Base-by-base conservation (phyloP, 2,797 vertebrate species). In the Okamejei kenojei region DNA sequence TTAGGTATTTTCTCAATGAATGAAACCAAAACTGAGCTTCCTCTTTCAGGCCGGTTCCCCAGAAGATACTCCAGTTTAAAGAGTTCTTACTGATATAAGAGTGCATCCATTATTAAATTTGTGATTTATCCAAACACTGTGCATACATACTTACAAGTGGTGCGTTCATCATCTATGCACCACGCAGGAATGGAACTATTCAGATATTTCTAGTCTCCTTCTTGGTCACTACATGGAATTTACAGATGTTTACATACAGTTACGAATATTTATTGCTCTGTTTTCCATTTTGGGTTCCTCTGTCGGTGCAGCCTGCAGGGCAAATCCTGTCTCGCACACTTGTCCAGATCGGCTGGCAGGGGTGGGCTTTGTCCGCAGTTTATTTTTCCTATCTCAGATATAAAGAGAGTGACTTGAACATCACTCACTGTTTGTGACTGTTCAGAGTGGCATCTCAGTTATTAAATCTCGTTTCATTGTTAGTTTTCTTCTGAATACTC, bases 121-220 rank as follows among this genome's bases (percentile, higher is more conserved):
- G 45, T 92, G 90, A 92, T 92, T 92, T 92, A 92, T 74, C 90
- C 90, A 71, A 92, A 54, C 90, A 92, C 71, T 76, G 68, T 76
- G 35, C 35, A 74, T 76, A 92, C 65, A 92, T 76, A 92, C 68
- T 92, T 92, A 92, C 90, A 92, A 92, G 65, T 92, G 71, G 90
- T 76, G 15, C 19, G 54, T 76, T n/a, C 90, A 92, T 74, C 26
- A 76, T 76, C 58, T 45, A 92, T 92, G 90, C 90, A 29, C 45
- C 90, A 88, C 68, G 65, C 68, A n/a, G 73, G 45, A 58, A 92
- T 73, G 17, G 45, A 76, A 76, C 38, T 54, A 74, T 76, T 76
- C 71, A 92, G 71, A 54, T 15, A 10, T 19, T 38, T 63, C 76
- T 23, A 92, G 38, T 74, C 54, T 92, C 71, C 15, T 38, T 73